Percentiles rank a stretch among this genome's conserved stretches.
Evolutionary conservation across 53 echinoderm and acorn worm genomes (phyloP).

Genomic region (Paracentrotus lividus): DNA sequence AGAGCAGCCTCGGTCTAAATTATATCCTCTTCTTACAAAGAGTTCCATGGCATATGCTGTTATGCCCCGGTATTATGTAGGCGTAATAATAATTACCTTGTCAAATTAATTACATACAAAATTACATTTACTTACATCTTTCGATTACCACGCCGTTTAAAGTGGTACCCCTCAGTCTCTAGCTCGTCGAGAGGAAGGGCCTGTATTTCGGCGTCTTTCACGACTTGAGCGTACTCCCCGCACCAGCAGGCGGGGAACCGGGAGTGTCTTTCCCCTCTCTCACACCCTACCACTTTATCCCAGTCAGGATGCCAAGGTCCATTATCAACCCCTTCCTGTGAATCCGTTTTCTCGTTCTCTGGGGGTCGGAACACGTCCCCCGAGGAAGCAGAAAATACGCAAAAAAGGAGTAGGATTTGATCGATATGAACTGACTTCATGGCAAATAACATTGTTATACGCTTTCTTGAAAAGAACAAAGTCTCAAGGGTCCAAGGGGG

Average conservation of each 20-base stretch:
- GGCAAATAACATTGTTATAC: too few relatives aligned
- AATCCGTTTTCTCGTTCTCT: neutral
- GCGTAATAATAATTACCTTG: too few relatives aligned
- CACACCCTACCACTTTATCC: neutral
- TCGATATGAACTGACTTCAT: too few relatives aligned
- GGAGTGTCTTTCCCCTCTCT: constrained; percentile 34
- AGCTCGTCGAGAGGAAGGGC: neutral
- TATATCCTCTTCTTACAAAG: too few relatives aligned
- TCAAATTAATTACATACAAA: too few relatives aligned
- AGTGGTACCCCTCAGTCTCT: neutral
- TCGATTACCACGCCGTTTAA: neutral
- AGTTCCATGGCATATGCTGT: too few relatives aligned
- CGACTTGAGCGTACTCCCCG: neutral
- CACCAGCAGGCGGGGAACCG: constrained; percentile 36
- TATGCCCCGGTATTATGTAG: too few relatives aligned
- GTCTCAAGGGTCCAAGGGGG: neutral
- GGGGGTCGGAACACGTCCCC: neutral
- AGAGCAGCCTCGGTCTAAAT: too few relatives aligned
- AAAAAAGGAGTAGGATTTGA: neutral
- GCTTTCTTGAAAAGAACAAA: too few relatives aligned
- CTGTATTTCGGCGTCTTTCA: neutral
- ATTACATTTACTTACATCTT: constrained; percentile 31
- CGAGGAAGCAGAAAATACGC: neutral
- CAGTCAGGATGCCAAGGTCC: constrained; percentile 41
- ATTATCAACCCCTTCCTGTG: neutral